These are phyloP conservation scores for Tetragnatha montana DNA, from an alignment of 2,888 invertebrate genomes.

Conservation along the genomic window DNA sequence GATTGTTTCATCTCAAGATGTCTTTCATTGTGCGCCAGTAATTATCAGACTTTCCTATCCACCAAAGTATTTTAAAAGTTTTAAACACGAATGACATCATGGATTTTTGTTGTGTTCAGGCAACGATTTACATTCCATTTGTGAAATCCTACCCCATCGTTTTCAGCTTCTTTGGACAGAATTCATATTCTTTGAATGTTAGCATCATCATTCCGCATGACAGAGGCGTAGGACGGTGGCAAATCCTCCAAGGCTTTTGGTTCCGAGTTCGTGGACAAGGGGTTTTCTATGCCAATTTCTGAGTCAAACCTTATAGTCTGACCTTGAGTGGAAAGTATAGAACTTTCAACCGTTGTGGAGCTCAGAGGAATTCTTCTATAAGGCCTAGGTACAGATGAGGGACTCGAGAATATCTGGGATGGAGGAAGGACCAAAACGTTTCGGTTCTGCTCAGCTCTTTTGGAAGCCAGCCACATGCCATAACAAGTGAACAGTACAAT, in stretches of 20 bases:
- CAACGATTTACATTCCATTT: no score
- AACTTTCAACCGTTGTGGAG: not conserved
- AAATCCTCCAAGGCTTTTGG: not conserved
- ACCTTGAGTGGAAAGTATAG: not conserved
- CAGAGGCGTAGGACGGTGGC: constrained; percentile 10
- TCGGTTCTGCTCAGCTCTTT: not conserved
- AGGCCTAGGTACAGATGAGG: not conserved
- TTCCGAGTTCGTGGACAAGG: not conserved
- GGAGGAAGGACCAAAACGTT: not conserved
- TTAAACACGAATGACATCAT: no score
- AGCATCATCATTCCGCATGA: not conserved
- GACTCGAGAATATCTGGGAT: not conserved
- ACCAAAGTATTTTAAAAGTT: no score
- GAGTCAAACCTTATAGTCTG: not conserved
- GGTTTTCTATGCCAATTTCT: constrained; percentile 5
- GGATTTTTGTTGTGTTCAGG: no score
- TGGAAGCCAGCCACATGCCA: not conserved
- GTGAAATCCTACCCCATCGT: no score
- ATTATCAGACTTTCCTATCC: no score
- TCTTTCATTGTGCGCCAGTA: no score
- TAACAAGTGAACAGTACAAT: not conserved
- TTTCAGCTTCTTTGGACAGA: no score
- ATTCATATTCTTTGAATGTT: no score
- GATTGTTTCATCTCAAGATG: no score
- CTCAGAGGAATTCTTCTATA: not conserved